Evolutionary conservation across 2,113 vertebrate genomes (phyloP), one percentile per base, ranked within the genome.

Genomic region (Zosterops pallidus): DNA sequence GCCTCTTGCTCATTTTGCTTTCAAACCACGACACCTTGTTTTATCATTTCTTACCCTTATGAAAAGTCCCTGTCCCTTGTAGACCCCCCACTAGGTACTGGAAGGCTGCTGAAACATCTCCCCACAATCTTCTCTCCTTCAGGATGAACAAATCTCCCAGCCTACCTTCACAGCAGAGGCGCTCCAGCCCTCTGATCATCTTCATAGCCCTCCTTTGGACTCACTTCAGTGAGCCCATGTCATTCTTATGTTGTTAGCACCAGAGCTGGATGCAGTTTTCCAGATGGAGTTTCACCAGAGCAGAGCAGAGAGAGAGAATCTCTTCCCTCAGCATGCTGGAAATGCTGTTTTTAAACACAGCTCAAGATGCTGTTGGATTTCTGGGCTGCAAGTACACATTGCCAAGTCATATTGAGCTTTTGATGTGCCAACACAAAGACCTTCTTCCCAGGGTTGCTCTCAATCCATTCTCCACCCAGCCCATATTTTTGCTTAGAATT

Each of bases 281-380:
- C 46, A 39, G 28, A 23, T 5, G 6, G 4, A 3, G 3, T 60
- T 57, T 69, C 26, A 37, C 18, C 22, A 62, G 14, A 28, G 28
- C 18, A 26, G 18, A 31, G 16, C 10, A 62, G 25, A 52, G 22
- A 37, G 37, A 23, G 22, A 53, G 12, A 46, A 53, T 46, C 1
- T 1, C 12, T 28, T 20, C 9, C 5, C 15, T 39, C 0, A 0
- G 11, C 9, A 28, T n/a, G 9, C 15, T 53, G 14, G 23, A 46
- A 60, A 15, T 46, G 28, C 8, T 70, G n/a, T 7, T 62, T 86
- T 53, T 28, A 86, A 53, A n/a, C 12, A 15, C 33, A 46, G 18
- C 10, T 26, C 23, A 39, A 52, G 14, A 60, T 53, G 21, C 19
- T 31, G 11, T 6, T 60, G 26, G 26, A 46, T 39, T 59, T 77